phyloP scores from a whole-genome alignment of 2,797 vertebrate genomes.

The Phrynocephalus guinanensis region DNA sequence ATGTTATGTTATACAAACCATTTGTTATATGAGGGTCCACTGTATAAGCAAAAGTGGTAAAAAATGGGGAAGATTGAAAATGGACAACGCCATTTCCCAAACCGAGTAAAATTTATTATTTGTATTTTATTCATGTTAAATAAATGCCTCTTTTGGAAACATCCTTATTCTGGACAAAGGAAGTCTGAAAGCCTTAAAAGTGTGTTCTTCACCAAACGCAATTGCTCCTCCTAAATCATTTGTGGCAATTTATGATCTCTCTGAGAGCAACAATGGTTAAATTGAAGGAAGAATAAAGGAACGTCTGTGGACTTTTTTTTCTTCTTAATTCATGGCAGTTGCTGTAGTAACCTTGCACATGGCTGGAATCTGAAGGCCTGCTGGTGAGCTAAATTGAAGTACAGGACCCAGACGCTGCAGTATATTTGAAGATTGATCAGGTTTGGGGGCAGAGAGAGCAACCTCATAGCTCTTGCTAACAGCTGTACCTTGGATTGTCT shows the following conservation, averaged over 20 bases:
- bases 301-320: constrained; percentile 15
- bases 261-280: neutral
- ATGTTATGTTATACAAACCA: too few species aligned
- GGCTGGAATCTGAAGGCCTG: neutral
- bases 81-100: neutral
- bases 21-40: too few species aligned
- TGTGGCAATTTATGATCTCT: constrained; percentile 6
- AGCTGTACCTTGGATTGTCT: accelerated
- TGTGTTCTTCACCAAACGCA: neutral
- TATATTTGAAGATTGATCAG: neutral
- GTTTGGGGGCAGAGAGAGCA: neutral
- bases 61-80: neutral
- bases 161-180: neutral
- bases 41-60: neutral
- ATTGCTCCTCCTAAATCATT: constrained; percentile 21
- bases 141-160: neutral
- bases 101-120: neutral
- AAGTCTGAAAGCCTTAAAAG: neutral
- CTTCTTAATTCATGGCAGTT: neutral
- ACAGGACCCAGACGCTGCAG: neutral
- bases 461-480: constrained; percentile 9
- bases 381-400: constrained; percentile 14
- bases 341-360: neutral
- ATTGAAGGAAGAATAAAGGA: neutral
- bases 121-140: neutral